Evolutionary conservation across 2,113 vertebrate genomes (phyloP), one percentile per base, ranked within the genome.

Genomic region (Mesoclemmys tuberculata): DNA sequence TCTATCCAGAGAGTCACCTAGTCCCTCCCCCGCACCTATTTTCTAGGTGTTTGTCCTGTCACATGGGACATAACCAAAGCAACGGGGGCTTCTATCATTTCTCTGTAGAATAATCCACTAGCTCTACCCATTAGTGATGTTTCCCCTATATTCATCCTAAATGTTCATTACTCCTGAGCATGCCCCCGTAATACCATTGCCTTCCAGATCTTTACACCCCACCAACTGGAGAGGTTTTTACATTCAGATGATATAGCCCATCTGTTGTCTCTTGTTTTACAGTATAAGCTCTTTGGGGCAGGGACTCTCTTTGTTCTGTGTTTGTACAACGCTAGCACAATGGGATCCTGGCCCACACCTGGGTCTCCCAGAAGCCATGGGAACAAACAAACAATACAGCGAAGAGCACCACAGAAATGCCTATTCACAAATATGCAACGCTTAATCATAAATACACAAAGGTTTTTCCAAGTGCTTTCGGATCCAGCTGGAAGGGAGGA

Each of bases 381-480:
- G 10, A 19, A n/a, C 31, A 58, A 8, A 58, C 19, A 13, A 44
- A 44, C 5, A 41, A 24, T 24, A 75, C 10, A 27, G 38, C 2
- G 21, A 77, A 10, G 74, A 29, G 5, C 13, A 14, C 41, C 41
- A 77, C 3, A 77, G 24, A 75, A 44, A 46, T 44, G 74, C 12
- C 74, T 14, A 46, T 44, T 46, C 22, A 38, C 38, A 77, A 46
- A 46, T 77, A 77, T 16, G 74, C 24, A 44, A 74, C 11, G 71
- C 35, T 74, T 74, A 74, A 41, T 74, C 68, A 74, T 41, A 41
- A 41, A 38, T 24, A 74, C n/a, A 5, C 38, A 41, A 46, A 27
- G 13, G 41, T 46, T 77, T 46, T 71, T 83, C 1, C 4, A 0
- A 0, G 38, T n/a, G 81, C 79, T 84, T 38, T 41, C 64, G 75